Conservation (phyloP, 2,888 invertebrate species). For the Melipona beecheii region DNA sequence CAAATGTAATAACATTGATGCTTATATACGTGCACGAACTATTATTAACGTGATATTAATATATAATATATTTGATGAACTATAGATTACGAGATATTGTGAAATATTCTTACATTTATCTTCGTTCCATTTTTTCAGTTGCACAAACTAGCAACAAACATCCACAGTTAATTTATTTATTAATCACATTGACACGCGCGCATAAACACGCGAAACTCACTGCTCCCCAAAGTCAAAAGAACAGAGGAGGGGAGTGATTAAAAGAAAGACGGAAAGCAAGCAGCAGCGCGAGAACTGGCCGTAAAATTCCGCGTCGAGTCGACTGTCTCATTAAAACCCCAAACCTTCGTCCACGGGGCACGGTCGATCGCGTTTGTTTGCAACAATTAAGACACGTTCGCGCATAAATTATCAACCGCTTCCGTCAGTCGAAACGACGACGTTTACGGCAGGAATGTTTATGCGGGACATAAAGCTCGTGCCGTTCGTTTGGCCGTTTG, state of each 20-base stretch:
- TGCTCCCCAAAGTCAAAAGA: too few relatives aligned
- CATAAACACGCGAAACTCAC: too few relatives aligned
- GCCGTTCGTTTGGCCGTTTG: constrained; percentile 46
- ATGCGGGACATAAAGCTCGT: constrained; percentile 59
- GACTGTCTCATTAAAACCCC: constrained; percentile 5
- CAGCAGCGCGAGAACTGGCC: not conserved
- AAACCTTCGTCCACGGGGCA: constrained; percentile 3
- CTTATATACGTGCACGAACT: too few relatives aligned
- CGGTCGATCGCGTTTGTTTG: constrained; percentile 24
- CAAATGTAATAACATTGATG: too few relatives aligned
- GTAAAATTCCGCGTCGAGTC: not conserved
- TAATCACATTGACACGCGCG: too few relatives aligned
- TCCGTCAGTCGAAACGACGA: constrained; percentile 56
- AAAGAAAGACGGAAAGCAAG: not conserved
- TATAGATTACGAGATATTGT: too few relatives aligned
- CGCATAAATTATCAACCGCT: constrained; percentile 50
- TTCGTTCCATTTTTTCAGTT: too few relatives aligned
- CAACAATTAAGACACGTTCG: constrained; percentile 52
- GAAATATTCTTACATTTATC: too few relatives aligned
- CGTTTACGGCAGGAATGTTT: constrained; percentile 61
- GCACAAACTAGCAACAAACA: too few relatives aligned
- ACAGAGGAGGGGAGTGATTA: not conserved
- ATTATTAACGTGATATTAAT: too few relatives aligned
- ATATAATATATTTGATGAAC: too few relatives aligned
- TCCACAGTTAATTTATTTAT: too few relatives aligned